Evolutionary conservation across 2,113 vertebrate species (phyloP).

Genomic region (Pseudopodoces humilis): DNA sequence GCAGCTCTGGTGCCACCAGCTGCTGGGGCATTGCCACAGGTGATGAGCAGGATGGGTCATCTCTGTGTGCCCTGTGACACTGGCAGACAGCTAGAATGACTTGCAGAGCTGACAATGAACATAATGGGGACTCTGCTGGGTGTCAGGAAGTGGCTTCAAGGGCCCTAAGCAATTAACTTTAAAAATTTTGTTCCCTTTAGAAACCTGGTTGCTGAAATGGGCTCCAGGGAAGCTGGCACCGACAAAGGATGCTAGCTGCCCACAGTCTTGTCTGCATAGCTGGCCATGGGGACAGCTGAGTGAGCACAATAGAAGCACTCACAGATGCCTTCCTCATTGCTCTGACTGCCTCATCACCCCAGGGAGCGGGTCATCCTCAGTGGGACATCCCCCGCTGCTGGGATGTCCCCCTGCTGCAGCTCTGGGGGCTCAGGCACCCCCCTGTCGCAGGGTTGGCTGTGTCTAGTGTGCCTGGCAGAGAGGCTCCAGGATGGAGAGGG

Average conservation of each 20-base stretch:
- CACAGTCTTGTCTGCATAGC: background rate
- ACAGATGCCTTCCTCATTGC: background rate
- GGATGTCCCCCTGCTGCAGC: background rate
- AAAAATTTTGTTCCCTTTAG: background rate
- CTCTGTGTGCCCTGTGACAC: background rate
- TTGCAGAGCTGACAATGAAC: background rate
- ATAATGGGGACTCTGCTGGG: background rate
- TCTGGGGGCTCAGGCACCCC: background rate
- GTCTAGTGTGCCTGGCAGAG: background rate
- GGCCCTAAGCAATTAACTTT: background rate
- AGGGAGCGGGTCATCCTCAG: fast-evolving
- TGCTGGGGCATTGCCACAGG: background rate
- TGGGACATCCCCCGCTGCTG: background rate
- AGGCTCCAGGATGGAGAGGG: background rate
- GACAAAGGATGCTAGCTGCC: background rate
- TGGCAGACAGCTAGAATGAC: background rate
- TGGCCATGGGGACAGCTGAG: background rate
- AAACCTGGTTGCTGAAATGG: background rate
- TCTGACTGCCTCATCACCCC: background rate
- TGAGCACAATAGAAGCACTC: background rate
- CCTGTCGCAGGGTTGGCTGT: fast-evolving
- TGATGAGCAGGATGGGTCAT: fast-evolving
- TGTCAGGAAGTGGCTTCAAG: background rate
- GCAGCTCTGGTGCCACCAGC: background rate
- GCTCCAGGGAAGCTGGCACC: background rate